Base-by-base conservation (phyloP, 2,888 invertebrate genomes). In the Halictus ligatus region DNA sequence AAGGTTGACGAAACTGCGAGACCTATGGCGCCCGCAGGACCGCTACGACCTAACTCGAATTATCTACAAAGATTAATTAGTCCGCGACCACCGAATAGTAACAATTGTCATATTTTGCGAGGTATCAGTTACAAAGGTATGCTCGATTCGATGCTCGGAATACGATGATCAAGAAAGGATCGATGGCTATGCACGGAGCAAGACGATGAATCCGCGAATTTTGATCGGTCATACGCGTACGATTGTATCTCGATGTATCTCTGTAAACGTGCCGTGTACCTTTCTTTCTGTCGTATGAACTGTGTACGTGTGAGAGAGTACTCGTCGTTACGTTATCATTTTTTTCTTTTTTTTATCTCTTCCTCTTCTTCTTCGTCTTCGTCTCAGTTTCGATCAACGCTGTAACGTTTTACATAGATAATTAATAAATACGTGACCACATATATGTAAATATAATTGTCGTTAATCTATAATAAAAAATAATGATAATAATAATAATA, bases 401-500 rank as follows among this genome's bases (percentile, higher is more conserved):
- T 89, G 85, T 91, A 91, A 91, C 89, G 86, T 92, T 91, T 78
- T 88, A 92, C 87, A 91, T 87, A 88, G 86, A 87, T 90, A 89
- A 88, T 90, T 64, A 90, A 92, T 89, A 87, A 91, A 90, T 92
- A 92, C 92, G 91, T 89, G 92, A 91, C 89, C 90, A 92, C 91
- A 92, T 92, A 92, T 91, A 92, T 92, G 89, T 92, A 91, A 93
- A 93, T 93, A 92, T 92, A 92, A 92, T 93, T 35, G 91, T 92
- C 88, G 87, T 91, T 64, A 91, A 91, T 92, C 92, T 90, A 90
- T 91, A 92, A 92, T 94, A 90, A 92, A 92, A 88, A 91, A 69
- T 89, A 92, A 93, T 90, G 92, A 75, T 92, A 92, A 92, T 90
- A 92, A 93, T 94, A 35, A 75, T 92, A 92, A 92, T 92, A 91